A percentile compares a stretch with the other conserved stretches of the same genome.
phyloP scores from a whole-genome alignment of 2,113 vertebrate genomes.

The Ptyas mucosa region DNA sequence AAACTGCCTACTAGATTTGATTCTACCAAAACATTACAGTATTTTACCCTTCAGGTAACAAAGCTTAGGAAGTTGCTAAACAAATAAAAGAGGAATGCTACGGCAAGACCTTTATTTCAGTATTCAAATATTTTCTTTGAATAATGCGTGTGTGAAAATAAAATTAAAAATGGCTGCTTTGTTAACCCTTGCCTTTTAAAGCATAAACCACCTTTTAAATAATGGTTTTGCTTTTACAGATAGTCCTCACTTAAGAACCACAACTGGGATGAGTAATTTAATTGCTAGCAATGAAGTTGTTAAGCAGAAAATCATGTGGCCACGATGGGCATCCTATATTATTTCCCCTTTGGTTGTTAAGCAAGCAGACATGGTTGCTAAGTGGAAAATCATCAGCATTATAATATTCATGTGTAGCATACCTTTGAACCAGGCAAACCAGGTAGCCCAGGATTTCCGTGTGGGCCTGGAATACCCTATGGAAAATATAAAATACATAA shows the following conservation, averaged over 20 bases:
- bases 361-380: background rate
- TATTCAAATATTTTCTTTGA: background rate
- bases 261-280: background rate
- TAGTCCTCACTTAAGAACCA: background rate
- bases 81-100: constrained; percentile 3
- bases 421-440: constrained; percentile 91
- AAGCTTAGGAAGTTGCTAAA: background rate
- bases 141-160: background rate
- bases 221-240: background rate
- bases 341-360: background rate
- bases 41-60: background rate
- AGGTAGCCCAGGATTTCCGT: constrained; percentile 88
- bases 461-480: constrained; percentile 86
- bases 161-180: constrained; percentile 18
- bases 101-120: background rate
- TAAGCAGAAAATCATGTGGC: background rate
- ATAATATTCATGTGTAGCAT: constrained; percentile 49
- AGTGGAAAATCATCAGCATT: background rate
- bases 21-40: background rate
- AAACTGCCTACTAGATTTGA: constrained; percentile 13
- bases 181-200: background rate
- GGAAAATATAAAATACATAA: constrained; percentile 18
- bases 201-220: background rate
- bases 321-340: background rate
- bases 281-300: background rate